Base-by-base conservation (phyloP, 2,797 vertebrate species). In the Nannoperca obscura region DNA sequence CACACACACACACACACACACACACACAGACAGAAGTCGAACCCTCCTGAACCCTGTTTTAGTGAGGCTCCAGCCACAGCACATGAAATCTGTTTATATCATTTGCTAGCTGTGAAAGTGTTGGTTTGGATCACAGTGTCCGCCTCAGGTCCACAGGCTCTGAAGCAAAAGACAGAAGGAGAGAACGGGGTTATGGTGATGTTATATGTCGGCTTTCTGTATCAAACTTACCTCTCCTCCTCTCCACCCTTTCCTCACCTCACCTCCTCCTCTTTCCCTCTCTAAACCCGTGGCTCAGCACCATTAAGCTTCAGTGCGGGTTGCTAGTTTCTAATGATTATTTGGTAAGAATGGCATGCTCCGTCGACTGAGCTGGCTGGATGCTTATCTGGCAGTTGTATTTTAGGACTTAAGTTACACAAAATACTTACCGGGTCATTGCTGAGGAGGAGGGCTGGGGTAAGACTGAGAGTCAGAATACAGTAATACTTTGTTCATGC, bases 11-110 rank as follows among this genome's bases (percentile, higher is more conserved):
- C 71, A 66, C 72, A 22, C 71, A 68, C 72, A 54, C 62, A 71
- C 66, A 72, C 75, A 71, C 59, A 19, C 71, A 68, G 70, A 27
- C 71, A 55, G 55, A 50, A 78, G 42, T 70, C 84, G 68, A 84
- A 85, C 85, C 72, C 84, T 88, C 54, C 74, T 86, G 86, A 90
- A 87, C 83, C 64, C 76, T 87, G 88, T 92, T 92, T 92, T 80
- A 91, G 90, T 76, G 82, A 93, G 87, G 83, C 88, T 93, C 81
- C 86, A 93, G 91, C 91, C 89, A 78, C 84, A 84, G 88, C 89
- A 91, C 93, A 93, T 92, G 92, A 93, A 93, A 93, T 93, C 83
- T 94, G 93, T 95, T 94, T 94, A 95, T 94, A 93, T 94, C 85
- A 89, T 94, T 93, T 91, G 92, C 85, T 86, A 91, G 88, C 88